Base-by-base conservation (phyloP, 2,797 vertebrate species). In the Notoglanidium macrostoma region DNA sequence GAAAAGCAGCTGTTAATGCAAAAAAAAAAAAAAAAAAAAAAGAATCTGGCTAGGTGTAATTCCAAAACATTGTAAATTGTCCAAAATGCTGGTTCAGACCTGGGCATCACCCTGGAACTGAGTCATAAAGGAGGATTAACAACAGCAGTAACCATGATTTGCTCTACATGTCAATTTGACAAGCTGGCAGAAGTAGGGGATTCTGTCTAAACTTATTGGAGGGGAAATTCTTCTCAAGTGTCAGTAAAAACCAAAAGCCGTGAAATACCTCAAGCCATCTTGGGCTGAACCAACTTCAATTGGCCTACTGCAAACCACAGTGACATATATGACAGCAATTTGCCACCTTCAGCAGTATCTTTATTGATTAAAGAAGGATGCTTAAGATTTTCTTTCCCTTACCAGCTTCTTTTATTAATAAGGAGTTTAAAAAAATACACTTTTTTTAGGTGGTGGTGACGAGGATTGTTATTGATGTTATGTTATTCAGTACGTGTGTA, bases 41-140 rank as follows among this genome's bases (percentile, higher is more conserved):
- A 14, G 26, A 51, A n/a, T 65, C n/a, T 19, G 32, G 59, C n/a
- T 85, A 67, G n/a, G 44, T 65, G 40, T 54, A 51, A 19, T 44
- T 32, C 55, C 23, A 59, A 55, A 32, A 72, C 63, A 55, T 81
- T 73, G 78, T 63, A 72, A 70, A 89, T 86, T 4, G 4, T 67
- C 44, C 79, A 70, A 70, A 40, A 29, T 65, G 80, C 74, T 80
- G 44, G 74, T 78, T 77, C 78, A 76, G 83, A 88, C 61, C 35
- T 4, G 12, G 51, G n/a, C 26, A 81, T 59, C 79, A 70, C 70
- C 61, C 67, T 77, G 84, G 78, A 85, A 82, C 61, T 46, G 21
- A 26, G 15, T 65, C 79, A 61, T 82, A 68, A 87, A 79, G 83
- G 51, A 83, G 79, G 63, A 83, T 88, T 86, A 84, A 68, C 57